Evolutionary conservation across 2,888 invertebrate genomes (phyloP).

Genomic region (Orthosia incerta): DNA sequence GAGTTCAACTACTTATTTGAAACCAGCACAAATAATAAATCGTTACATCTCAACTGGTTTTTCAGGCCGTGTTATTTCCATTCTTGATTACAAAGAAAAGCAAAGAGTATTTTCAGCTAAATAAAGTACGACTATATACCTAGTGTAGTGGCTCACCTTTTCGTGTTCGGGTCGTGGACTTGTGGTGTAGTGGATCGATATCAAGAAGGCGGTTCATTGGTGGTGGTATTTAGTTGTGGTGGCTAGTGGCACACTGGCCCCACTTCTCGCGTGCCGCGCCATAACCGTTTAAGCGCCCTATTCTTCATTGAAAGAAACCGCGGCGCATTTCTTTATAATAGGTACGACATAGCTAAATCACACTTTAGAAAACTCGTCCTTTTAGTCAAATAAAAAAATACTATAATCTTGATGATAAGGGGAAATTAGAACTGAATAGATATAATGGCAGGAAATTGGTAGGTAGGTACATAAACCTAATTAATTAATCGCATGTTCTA

Average conservation of each 20-base stretch:
- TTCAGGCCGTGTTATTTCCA: neutral
- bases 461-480: too few relatives aligned
- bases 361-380: slow-evolving; percentile 21
- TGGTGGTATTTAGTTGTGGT: slow-evolving; percentile 71
- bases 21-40: neutral
- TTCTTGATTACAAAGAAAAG: slow-evolving; percentile 20
- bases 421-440: too few relatives aligned
- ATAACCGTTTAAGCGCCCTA: slow-evolving; percentile 44
- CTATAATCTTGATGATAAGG: too few relatives aligned
- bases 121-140: neutral
- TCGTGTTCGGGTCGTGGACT: slow-evolving; percentile 17
- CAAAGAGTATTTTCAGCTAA: slow-evolving; percentile 8
- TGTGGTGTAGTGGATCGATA: slow-evolving; percentile 75
- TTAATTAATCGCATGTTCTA: too few relatives aligned
- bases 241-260: slow-evolving; percentile 2
- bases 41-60: neutral
- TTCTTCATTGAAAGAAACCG: slow-evolving; percentile 51
- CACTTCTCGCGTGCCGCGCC: slow-evolving; percentile 60
- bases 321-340: slow-evolving; percentile 43
- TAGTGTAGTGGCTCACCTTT: slow-evolving; percentile 30
- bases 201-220: slow-evolving; percentile 71
- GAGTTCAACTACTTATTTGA: too few relatives aligned
- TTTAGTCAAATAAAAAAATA: too few relatives aligned
- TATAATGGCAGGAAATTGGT: too few relatives aligned
- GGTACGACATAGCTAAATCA: slow-evolving; percentile 30